Evolutionary conservation across 2,888 invertebrate genomes (phyloP).

Genomic region (Erebia epiphron): DNA sequence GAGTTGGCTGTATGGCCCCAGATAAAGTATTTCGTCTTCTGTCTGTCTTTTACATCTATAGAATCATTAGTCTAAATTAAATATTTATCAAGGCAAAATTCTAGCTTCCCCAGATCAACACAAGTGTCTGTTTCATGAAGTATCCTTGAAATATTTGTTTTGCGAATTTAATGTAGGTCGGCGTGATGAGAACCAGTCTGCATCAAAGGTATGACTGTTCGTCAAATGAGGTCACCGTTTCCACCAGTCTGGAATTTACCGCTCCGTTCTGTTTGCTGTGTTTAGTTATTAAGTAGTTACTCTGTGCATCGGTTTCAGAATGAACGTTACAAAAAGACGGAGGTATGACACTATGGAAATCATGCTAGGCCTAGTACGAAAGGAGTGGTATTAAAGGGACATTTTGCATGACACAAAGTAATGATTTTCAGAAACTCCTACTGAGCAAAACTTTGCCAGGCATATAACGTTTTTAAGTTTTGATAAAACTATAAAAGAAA

Average conservation of each 20-base stretch:
- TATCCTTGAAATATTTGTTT: conserved; percentile 17
- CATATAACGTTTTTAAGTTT: too few species aligned
- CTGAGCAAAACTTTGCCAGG: too few species aligned
- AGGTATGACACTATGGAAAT: not conserved
- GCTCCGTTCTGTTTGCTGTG: not conserved
- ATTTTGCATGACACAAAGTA: too few species aligned
- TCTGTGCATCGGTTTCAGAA: not conserved
- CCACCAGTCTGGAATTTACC: conserved; percentile 27
- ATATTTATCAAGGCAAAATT: not conserved
- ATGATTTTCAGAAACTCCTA: too few species aligned
- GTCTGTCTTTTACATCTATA: too few species aligned
- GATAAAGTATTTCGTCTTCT: too few species aligned
- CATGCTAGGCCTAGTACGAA: too few species aligned
- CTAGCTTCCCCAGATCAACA: not conserved
- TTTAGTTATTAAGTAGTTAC: conserved; percentile 1
- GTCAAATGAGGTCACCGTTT: conserved; percentile 34
- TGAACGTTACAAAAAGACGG: not conserved
- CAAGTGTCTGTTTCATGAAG: not conserved
- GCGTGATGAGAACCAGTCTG: conserved; percentile 33
- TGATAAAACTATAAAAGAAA: too few species aligned
- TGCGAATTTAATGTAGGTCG: conserved; percentile 35
- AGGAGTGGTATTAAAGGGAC: too few species aligned
- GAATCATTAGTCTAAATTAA: too few species aligned
- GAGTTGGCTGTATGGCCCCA: too few species aligned
- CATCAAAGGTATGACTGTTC: conserved; percentile 25